phyloP scores from a whole-genome alignment of 1,140 invertebrate species.

The Trichogramma pretiosum region DNA sequence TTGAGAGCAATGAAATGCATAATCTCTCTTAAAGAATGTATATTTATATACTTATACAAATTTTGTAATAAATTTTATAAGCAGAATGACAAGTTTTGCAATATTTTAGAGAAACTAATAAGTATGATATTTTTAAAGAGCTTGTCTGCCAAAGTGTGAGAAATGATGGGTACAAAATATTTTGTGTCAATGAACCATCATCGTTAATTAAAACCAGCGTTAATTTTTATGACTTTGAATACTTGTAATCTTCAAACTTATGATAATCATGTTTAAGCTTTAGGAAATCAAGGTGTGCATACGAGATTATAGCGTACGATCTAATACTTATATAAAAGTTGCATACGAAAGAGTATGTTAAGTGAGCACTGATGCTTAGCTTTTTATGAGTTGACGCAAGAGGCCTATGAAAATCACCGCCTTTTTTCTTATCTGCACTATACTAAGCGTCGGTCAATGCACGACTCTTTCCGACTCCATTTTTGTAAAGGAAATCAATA shows the following conservation, averaged over 20 bases:
- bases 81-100: slow-evolving; percentile 3
- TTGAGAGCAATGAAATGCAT: not conserved
- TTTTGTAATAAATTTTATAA: slow-evolving; percentile 9
- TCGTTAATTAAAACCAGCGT: not conserved
- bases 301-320: not conserved
- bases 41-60: slow-evolving; percentile 15
- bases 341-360: too few species aligned
- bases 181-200: not conserved
- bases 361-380: too few species aligned
- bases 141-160: slow-evolving; percentile 12
- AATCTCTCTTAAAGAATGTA: slow-evolving; percentile 3
- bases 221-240: slow-evolving; percentile 10
- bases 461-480: too few species aligned
- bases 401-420: too few species aligned
- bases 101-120: slow-evolving; percentile 13
- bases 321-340: slow-evolving; percentile 2
- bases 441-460: too few species aligned
- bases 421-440: too few species aligned
- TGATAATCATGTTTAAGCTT: slow-evolving; percentile 15
- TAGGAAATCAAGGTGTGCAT: slow-evolving; percentile 4
- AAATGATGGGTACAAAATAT: slow-evolving; percentile 1
- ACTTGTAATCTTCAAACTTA: slow-evolving; percentile 7
- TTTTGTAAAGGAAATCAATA: too few species aligned
- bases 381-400: too few species aligned
- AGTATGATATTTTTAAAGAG: slow-evolving; percentile 11